Evolutionary conservation across 1,140 invertebrate genomes (phyloP).

Genomic region (Pseudomyrmex flavicornis): DNA sequence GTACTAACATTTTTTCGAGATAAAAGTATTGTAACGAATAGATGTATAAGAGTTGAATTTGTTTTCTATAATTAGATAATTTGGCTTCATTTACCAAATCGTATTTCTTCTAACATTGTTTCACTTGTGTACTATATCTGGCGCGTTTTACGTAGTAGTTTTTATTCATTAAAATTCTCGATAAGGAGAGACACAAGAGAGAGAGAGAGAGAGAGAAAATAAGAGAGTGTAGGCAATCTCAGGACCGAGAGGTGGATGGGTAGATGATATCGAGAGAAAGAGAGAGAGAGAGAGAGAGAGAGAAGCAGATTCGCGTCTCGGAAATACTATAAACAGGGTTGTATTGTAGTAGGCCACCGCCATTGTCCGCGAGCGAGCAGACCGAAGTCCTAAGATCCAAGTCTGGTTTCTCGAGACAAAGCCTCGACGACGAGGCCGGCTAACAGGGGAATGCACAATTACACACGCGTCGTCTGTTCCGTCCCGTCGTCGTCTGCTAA

Average conservation of each 20-base stretch:
- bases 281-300: conserved; percentile 35
- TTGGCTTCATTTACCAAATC: too few species aligned
- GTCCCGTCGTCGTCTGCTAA: conserved; percentile 53
- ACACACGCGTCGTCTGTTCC: conserved; percentile 60
- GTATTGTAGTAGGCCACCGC: conserved; percentile 65
- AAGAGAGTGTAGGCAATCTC: too few species aligned
- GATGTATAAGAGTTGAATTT: not conserved
- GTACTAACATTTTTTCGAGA: not conserved
- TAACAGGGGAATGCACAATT: conserved; percentile 68
- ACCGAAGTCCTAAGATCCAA: conserved; percentile 37
- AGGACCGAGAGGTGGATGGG: too few species aligned
- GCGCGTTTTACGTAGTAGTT: too few species aligned
- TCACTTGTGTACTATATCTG: too few species aligned
- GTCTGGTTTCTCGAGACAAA: conserved; percentile 69
- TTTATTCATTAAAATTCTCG: conserved; percentile 1
- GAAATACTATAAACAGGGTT: conserved; percentile 66
- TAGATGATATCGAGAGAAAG: conserved; percentile 9
- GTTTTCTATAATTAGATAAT: too few species aligned
- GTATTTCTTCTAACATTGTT: too few species aligned
- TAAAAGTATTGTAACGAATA: not conserved
- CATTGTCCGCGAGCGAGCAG: conserved; percentile 75
- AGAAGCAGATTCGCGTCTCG: conserved; percentile 55
- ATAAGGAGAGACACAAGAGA: too few species aligned
- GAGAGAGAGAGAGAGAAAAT: too few species aligned
- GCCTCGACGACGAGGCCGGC: conserved; percentile 65